Percentiles rank a stretch among this genome's conserved stretches.
Evolutionary conservation across 2,888 invertebrate genomes (phyloP).

Genomic region (Smittia sp.): DNA sequence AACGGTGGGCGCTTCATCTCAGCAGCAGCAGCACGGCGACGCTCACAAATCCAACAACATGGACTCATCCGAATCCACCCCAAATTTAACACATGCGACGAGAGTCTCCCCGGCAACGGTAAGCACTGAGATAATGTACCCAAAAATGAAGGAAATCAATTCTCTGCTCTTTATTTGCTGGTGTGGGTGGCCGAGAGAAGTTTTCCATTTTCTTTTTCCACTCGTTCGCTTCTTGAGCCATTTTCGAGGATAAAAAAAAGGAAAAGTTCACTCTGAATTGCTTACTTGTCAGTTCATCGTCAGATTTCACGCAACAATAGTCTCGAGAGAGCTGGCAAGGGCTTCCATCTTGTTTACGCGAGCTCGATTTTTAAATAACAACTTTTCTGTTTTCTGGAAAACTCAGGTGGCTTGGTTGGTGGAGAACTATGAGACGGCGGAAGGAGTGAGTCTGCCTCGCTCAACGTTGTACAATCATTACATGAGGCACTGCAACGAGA

Average conservation of each 20-base stretch:
- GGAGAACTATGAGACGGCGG: constrained; percentile 97
- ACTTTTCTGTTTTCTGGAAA: neutral
- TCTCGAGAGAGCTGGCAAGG: neutral
- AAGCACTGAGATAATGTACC: constrained; percentile 52
- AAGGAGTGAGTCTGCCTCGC: constrained; percentile 85
- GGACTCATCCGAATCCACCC: constrained; percentile 56
- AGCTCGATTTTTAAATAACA: neutral
- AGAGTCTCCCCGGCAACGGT: constrained; percentile 89
- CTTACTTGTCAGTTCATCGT: neutral
- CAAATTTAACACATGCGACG: constrained; percentile 70
- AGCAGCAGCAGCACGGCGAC: constrained; percentile 47
- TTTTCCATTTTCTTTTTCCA: constrained; percentile 42
- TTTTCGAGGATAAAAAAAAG: constrained; percentile 41
- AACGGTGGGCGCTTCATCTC: constrained; percentile 51
- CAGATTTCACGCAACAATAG: neutral
- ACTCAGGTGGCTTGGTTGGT: constrained; percentile 86
- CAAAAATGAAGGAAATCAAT: constrained; percentile 14
- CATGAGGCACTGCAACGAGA: constrained; percentile 87
- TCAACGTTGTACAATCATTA: constrained; percentile 97
- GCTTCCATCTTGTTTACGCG: constrained; percentile 12
- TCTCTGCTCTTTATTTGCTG: constrained; percentile 47
- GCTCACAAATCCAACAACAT: constrained; percentile 23
- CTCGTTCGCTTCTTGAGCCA: constrained; percentile 42
- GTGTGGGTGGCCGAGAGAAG: constrained; percentile 8
- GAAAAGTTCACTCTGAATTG: neutral